Percentiles rank a stretch among this genome's conserved stretches.
Conservation (phyloP, 2,797 vertebrate species). For the Hyperoplus lanceolatus region DNA sequence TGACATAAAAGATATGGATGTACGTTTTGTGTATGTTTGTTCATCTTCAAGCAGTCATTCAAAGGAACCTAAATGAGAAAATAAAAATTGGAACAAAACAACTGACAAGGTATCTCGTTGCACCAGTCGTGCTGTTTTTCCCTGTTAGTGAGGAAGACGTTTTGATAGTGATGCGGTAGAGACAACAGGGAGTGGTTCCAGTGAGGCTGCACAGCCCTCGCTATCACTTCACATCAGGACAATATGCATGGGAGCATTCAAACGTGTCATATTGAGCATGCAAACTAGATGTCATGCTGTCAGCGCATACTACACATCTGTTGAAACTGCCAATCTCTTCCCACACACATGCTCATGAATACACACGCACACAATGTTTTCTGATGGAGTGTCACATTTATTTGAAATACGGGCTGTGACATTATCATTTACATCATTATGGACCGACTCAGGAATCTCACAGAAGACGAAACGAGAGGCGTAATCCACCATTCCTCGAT, state of each 20-base stretch:
- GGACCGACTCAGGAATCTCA: conserved; percentile 33
- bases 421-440: conserved; percentile 71
- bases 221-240: conserved; percentile 76
- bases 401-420: conserved; percentile 63
- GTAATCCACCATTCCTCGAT: conserved; percentile 28
- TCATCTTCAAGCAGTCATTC: conserved; percentile 30
- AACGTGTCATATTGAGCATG: conserved; percentile 78
- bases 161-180: conserved; percentile 59
- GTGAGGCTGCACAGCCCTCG: conserved; percentile 57
- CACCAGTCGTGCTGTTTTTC: conserved; percentile 23
- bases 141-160: conserved; percentile 46
- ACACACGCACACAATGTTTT: conserved; percentile 51
- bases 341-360: conserved; percentile 47
- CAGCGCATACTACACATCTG: conserved; percentile 75
- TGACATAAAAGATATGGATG: conserved; percentile 20
- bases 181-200: conserved; percentile 68
- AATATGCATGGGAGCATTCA: conserved; percentile 74
- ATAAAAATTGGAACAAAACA: conserved; percentile 41
- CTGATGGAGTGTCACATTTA: conserved; percentile 62
- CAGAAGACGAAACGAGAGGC: conserved; percentile 32
- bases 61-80: conserved; percentile 51
- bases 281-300: conserved; percentile 82
- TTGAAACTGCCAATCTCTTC: conserved; percentile 73
- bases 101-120: conserved; percentile 26
- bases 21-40: conserved; percentile 30